These are phyloP conservation scores for Harpagus bidentatus DNA, from an alignment of 2,113 vertebrate genomes.

Conservation along the genomic window DNA sequence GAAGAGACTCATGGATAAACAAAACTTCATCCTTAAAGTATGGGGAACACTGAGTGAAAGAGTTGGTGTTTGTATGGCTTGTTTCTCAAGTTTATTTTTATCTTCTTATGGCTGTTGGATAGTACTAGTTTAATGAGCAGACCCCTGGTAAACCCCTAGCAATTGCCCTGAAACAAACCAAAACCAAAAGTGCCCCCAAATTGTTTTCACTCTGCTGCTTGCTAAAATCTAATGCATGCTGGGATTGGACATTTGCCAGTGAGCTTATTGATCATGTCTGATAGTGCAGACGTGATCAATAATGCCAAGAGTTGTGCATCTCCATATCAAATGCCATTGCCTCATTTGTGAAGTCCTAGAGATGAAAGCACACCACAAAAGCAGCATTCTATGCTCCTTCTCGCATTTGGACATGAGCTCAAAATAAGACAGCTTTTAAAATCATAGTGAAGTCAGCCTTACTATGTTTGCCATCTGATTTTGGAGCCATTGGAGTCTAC, in stretches of 20 bases:
- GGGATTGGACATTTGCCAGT: background rate
- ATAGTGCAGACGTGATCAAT: conserved; percentile 15
- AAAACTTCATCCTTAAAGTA: background rate
- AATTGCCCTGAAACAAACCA: background rate
- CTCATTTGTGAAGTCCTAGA: background rate
- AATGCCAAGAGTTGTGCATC: background rate
- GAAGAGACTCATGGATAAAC: background rate
- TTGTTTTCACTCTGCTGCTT: background rate
- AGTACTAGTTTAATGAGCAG: background rate
- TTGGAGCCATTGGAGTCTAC: background rate
- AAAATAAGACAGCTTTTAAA: background rate
- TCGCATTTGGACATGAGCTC: background rate
- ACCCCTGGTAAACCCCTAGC: accelerated
- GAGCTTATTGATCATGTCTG: background rate
- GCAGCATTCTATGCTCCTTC: background rate
- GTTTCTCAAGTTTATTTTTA: background rate
- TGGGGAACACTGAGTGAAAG: background rate
- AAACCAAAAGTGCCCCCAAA: background rate
- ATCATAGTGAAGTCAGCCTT: background rate
- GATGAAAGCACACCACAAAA: background rate
- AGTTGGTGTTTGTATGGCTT: background rate
- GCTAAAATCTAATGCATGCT: background rate
- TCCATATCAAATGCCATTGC: background rate
- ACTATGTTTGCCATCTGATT: background rate
- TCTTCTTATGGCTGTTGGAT: accelerated